Evolutionary conservation across 2,113 vertebrate genomes (phyloP), one percentile per base, ranked within the genome.

Genomic region (Chaetodon trifascialis): DNA sequence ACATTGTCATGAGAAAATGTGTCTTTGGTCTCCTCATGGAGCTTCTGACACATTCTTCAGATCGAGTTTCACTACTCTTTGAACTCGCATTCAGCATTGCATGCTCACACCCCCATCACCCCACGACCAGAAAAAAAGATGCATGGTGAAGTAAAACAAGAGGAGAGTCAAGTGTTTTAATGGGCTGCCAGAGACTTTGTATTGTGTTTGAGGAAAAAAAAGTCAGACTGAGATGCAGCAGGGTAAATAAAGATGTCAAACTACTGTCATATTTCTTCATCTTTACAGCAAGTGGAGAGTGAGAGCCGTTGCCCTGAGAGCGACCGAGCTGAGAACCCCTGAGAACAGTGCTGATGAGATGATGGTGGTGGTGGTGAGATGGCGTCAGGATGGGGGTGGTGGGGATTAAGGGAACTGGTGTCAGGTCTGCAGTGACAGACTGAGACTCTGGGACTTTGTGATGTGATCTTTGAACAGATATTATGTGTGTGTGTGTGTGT

Each of bases 401-500:
- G 44, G 46, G 77, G 86, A 91, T 89, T 88, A 89, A 56, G 76
- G 73, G 79, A 73, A 70, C 84, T 63, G 73, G 58, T 47, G 74
- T 78, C 80, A 75, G 75, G 79, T 84, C 74, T 85, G 74, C 71
- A 89, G 80, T 84, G 85, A 92, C 79, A 83, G 85, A 77, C 66
- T 82, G 80, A 54, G 66, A 73, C 72, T 68, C 79, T 62, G 76
- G 65, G 72, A 86, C 65, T 54, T 84, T 80, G 78, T 71, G 82
- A 83, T 51, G 58, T 34, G 49, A 68, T 78, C 67, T 63, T 54
- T 63, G 49, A 63, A 62, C 23, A 60, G 46, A 75, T 55, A 44
- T 6, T 64, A 54, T 36, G n/a, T 63, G 42, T 64, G 68, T 65
- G 58, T 56, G 23, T 69, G 72, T 64, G 71, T 65, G 58, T 56